Conservation (phyloP, 2,888 invertebrate species). For the Entomobrya multifasciata region DNA sequence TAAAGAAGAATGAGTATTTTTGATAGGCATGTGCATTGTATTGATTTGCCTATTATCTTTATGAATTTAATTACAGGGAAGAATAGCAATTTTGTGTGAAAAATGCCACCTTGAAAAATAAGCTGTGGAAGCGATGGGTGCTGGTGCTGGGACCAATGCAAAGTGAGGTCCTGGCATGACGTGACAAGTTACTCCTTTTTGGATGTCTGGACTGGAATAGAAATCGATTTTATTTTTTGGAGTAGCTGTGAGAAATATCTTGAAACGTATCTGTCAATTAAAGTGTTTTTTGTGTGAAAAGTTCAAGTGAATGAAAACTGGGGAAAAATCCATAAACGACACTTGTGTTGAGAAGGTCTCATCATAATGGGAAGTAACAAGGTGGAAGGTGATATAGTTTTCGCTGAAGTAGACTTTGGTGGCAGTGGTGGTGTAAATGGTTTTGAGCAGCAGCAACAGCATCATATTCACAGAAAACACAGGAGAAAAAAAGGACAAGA, state of each 20-base stretch:
- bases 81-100: too few species aligned
- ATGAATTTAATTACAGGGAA: too few species aligned
- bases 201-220: too few species aligned
- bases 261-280: conserved; percentile 4
- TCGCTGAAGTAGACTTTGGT: conserved; percentile 49
- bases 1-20: too few species aligned
- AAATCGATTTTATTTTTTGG: background rate
- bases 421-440: background rate
- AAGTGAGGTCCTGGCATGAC: background rate
- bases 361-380: conserved; percentile 37
- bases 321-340: background rate
- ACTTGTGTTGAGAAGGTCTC: background rate
- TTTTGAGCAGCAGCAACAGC: background rate
- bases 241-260: background rate
- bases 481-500: conserved; percentile 40
- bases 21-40: too few species aligned
- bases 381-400: conserved; percentile 38
- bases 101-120: too few species aligned
- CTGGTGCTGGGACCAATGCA: too few species aligned
- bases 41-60: too few species aligned
- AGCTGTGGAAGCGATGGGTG: too few species aligned
- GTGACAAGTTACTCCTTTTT: background rate
- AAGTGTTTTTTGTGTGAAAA: background rate
- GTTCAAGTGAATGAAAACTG: background rate
- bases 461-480: conserved; percentile 43